Base-by-base conservation (phyloP, 1,140 invertebrate species). In the Planococcus citri region DNA sequence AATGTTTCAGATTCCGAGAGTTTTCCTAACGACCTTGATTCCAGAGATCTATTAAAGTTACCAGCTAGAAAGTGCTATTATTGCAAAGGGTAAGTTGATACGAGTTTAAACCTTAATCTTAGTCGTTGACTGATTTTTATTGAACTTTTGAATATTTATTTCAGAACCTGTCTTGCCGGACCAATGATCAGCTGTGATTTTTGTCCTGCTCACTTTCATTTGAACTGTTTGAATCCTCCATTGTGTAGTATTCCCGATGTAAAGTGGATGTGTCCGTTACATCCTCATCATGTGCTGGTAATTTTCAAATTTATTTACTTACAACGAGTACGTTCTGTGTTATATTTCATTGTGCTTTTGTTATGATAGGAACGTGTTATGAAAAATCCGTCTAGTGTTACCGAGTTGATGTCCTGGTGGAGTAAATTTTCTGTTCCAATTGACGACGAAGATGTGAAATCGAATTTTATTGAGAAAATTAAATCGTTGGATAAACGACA, bases 251-350 rank as follows among this genome's bases (percentile, higher is more conserved):
- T 92, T 71, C 94, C 95, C 1, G 87, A 87, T 22, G 91, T 89
- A 0, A 80, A 87, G 24, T 98, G 95, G 95, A 97, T 97, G 93
- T 98, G 95, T 80, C 94, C 94, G 0, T 92, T 94, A 80, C 95
- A 98, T 80, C 86, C 91, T 1, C 92, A 97, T 80, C 89, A 94
- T 75, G 86, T 87, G 74, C 83, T 95, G 72, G 89, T 89, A 80
- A 83, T 82, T 6, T 33, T 12, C 3, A 33, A 6, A 3, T 33
- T 12, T 33, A 12, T 33, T 33, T 33, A 6, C 29, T 33, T 33
- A 33, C 29, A n/a, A n/a, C n/a, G n/a, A n/a, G n/a, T 33, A 33
- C 3, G 12, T 33, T 33, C 29, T 3, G 29, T 33, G 29, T 33
- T 6, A 33, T 33, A 33, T 33, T 33, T 12, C 29, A 33, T 51